phyloP scores from a whole-genome alignment of 2,797 vertebrate species.

The Simalia tracyae region DNA sequence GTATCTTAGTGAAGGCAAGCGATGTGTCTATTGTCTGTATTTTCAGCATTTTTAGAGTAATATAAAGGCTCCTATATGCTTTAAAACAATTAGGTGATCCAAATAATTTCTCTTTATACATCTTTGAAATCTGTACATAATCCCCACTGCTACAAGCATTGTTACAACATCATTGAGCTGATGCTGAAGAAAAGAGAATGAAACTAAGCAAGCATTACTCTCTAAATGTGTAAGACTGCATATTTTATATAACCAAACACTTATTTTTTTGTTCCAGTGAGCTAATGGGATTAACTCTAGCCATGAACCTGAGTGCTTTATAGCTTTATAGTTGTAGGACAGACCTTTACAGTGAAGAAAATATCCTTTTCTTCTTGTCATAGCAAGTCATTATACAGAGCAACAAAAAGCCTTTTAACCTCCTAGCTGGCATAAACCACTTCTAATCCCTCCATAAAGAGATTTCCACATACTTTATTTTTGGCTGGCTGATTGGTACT shows the following conservation, averaged over 20 bases:
- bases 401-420: background rate
- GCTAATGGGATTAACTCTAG: background rate
- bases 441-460: background rate
- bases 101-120: conserved; percentile 74
- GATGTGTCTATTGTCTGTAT: conserved; percentile 56
- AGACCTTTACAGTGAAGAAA: background rate
- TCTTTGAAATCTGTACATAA: accelerated
- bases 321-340: background rate
- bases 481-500: background rate
- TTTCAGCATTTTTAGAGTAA: conserved; percentile 73
- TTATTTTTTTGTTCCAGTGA: background rate
- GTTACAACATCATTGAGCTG: background rate
- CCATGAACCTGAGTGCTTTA: background rate
- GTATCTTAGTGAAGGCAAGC: conserved; percentile 58
- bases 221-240: background rate
- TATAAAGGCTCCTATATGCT: conserved; percentile 74
- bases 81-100: conserved; percentile 60
- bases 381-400: background rate
- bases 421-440: background rate
- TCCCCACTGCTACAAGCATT: accelerated
- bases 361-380: background rate
- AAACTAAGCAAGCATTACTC: background rate
- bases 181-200: background rate
- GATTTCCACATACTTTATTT: background rate
- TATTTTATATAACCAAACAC: background rate